Percentiles rank a stretch among this genome's conserved stretches.
phyloP scores from a whole-genome alignment of 2,888 invertebrate genomes.

The Apantesis nais region DNA sequence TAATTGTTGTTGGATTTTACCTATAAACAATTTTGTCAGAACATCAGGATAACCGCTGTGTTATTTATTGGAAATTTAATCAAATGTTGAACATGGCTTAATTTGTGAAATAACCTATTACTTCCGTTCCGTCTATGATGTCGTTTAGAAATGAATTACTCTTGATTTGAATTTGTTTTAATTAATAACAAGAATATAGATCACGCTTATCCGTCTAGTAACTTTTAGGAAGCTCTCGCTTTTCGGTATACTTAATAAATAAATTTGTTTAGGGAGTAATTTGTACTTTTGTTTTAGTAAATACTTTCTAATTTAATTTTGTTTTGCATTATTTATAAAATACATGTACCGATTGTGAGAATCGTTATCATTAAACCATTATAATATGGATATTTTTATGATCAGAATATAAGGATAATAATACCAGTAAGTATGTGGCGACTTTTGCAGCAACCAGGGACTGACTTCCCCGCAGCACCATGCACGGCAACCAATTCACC shows the following conservation, averaged over 20 bases:
- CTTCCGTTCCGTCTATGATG: conserved; percentile 9
- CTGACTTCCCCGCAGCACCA: no score
- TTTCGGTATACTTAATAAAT: neutral
- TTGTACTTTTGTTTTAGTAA: no score
- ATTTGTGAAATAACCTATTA: conserved; percentile 14
- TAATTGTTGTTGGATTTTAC: neutral
- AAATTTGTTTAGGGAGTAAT: neutral
- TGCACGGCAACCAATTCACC: no score
- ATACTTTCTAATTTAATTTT: no score
- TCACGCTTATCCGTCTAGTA: no score
- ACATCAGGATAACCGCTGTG: conserved; percentile 12
- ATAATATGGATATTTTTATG: no score
- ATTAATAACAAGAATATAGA: no score
- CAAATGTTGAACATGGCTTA: conserved; percentile 2
- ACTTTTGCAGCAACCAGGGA: no score
- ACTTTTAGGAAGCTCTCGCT: no score
- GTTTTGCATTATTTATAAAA: neutral
- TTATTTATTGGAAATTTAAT: conserved; percentile 23
- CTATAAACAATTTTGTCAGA: conserved; percentile 13
- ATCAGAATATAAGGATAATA: no score
- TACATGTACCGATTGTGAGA: neutral
- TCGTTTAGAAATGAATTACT: neutral
- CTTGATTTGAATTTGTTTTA: neutral
- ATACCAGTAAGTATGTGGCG: no score
- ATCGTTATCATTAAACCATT: neutral